phyloP scores from a whole-genome alignment of 1,140 invertebrate species.

The Steinernema feltiae region DNA sequence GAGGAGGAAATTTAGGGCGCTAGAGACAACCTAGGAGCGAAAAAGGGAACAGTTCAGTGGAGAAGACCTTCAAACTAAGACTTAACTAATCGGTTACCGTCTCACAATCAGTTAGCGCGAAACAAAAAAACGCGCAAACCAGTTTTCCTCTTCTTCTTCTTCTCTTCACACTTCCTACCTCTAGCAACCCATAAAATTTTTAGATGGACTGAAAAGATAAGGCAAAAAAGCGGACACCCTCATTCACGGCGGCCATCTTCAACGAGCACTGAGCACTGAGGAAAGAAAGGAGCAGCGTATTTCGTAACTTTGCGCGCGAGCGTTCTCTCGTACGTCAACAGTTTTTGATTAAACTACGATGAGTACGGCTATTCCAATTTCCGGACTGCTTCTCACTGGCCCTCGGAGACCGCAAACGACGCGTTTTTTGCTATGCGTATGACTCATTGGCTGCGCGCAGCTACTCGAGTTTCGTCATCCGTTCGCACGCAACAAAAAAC shows the following conservation, averaged over 20 bases:
- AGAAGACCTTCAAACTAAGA: neutral
- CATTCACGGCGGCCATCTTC: neutral
- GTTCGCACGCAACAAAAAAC: constrained; percentile 8
- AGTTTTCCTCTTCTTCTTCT: no score
- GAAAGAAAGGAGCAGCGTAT: neutral
- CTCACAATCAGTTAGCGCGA: neutral
- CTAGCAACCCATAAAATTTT: constrained; percentile 3
- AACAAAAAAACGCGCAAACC: neutral
- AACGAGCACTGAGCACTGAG: neutral
- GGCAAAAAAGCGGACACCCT: neutral
- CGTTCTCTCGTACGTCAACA: constrained; percentile 8
- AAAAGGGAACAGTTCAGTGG: no score
- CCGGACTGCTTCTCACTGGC: neutral
- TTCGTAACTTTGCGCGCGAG: no score
- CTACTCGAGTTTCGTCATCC: neutral
- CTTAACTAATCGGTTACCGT: neutral
- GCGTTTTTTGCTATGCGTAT: neutral
- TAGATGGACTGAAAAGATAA: constrained; percentile 6
- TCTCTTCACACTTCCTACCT: neutral
- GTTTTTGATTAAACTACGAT: neutral
- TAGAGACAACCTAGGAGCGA: no score
- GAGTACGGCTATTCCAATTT: neutral
- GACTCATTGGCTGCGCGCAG: neutral
- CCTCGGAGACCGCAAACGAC: neutral
- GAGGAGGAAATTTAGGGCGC: no score